Conservation (phyloP, 2,113 vertebrate genomes). For the Oreochromis spilurus region DNA sequence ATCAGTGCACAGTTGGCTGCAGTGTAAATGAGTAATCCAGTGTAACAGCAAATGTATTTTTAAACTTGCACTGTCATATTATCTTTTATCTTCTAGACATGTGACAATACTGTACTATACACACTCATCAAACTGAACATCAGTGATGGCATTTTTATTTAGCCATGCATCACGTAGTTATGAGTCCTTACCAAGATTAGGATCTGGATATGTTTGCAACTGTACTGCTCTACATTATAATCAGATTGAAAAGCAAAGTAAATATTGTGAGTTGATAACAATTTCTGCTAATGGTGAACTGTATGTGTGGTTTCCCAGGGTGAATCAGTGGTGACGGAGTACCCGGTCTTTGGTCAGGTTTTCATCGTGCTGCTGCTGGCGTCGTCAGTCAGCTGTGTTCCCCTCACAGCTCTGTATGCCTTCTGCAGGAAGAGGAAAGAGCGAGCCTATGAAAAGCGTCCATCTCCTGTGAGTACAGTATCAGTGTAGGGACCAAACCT, state of each 20-base stretch:
- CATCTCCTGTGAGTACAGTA: background rate
- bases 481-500: background rate
- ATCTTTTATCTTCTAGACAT: background rate
- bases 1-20: background rate
- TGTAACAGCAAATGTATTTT: background rate
- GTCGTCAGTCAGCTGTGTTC: slow-evolving; percentile 79
- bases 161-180: background rate
- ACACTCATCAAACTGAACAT: background rate
- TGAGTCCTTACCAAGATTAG: background rate
- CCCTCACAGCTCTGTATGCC: slow-evolving; percentile 75
- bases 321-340: slow-evolving; percentile 77
- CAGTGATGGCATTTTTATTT: background rate
- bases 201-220: background rate
- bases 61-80: background rate
- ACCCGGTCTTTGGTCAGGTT: slow-evolving; percentile 75
- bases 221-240: background rate
- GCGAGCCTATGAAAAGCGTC: background rate
- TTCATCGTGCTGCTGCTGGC: slow-evolving; percentile 83
- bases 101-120: no score
- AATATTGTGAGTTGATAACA: background rate
- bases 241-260: background rate
- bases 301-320: slow-evolving; percentile 71
- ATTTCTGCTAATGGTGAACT: background rate
- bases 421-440: slow-evolving; percentile 59
- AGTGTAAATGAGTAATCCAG: background rate